Evolutionary conservation across 2,888 invertebrate genomes (phyloP).

Genomic region (Augiades crinisus): DNA sequence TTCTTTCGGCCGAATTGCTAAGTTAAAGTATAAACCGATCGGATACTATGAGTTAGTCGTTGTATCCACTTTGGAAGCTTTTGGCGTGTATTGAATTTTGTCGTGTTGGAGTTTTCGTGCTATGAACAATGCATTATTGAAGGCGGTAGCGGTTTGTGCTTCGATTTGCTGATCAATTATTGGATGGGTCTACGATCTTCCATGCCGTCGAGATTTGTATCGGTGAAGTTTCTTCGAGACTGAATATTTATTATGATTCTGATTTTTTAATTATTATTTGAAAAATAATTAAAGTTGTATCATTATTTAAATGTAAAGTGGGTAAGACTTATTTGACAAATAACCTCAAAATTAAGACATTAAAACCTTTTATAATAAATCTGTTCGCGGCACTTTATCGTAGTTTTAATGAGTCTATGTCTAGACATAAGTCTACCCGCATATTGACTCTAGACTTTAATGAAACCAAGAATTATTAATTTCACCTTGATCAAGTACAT

Average conservation of each 20-base stretch:
- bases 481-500: too few relatives aligned
- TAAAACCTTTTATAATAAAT: too few relatives aligned
- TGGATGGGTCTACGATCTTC: slow-evolving; percentile 3
- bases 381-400: too few relatives aligned
- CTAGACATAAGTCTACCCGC: too few relatives aligned
- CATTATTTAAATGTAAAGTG: too few relatives aligned
- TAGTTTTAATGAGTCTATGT: too few relatives aligned
- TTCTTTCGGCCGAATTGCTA: slow-evolving; percentile 17
- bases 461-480: too few relatives aligned
- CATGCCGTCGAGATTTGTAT: neutral
- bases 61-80: neutral
- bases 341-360: too few relatives aligned
- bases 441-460: too few relatives aligned
- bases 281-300: too few relatives aligned
- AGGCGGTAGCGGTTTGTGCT: slow-evolving; percentile 68
- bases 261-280: too few relatives aligned
- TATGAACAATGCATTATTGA: slow-evolving; percentile 65
- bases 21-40: neutral
- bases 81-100: slow-evolving; percentile 3
- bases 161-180: slow-evolving; percentile 69
- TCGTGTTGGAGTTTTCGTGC: slow-evolving; percentile 48
- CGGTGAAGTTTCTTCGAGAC: neutral
- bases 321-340: too few relatives aligned
- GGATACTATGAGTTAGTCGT: neutral
- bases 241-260: neutral